Percentiles rank a stretch among this genome's conserved stretches.
Conservation (phyloP, 2,113 vertebrate species). For the Sebastes fasciatus region DNA sequence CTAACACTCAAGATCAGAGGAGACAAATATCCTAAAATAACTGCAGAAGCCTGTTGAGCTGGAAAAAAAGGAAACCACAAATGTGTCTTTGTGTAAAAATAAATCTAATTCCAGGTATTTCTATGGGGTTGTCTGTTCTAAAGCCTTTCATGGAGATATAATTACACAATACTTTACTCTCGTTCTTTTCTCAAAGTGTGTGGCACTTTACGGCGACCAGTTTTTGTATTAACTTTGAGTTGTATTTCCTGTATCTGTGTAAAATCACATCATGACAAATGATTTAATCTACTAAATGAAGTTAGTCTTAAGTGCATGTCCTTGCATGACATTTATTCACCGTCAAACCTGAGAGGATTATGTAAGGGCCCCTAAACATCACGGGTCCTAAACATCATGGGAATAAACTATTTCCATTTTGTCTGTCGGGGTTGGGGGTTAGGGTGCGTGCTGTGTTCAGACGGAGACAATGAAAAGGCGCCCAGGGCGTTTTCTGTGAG, state of each 20-base stretch:
- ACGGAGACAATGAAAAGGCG: constrained; percentile 53
- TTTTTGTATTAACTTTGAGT: neutral
- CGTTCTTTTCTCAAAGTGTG: neutral
- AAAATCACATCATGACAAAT: neutral
- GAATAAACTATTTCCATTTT: constrained; percentile 64
- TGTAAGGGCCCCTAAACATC: constrained; percentile 32
- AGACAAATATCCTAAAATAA: constrained; percentile 7
- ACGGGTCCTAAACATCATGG: constrained; percentile 38
- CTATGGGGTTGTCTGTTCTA: neutral
- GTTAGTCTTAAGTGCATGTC: neutral
- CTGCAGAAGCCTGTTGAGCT: neutral
- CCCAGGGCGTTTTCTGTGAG: constrained; percentile 24
- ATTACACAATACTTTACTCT: neutral
- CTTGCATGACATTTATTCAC: constrained; percentile 10
- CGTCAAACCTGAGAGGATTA: constrained; percentile 24
- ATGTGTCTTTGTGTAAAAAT: constrained; percentile 35
- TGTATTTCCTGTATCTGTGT: constrained; percentile 3
- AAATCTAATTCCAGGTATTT: constrained; percentile 13
- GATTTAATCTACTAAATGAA: neutral
- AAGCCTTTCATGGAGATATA: constrained; percentile 16
- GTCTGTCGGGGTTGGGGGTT: constrained; percentile 27
- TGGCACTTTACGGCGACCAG: neutral
- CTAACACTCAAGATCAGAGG: neutral
- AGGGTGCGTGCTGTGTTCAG: constrained; percentile 54
- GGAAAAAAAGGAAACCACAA: constrained; percentile 14